A percentile compares a stretch with the other conserved stretches of the same genome.
These are phyloP conservation scores for Tenebrio molitor DNA, from an alignment of 1,140 invertebrate genomes.

Conservation along the genomic window DNA sequence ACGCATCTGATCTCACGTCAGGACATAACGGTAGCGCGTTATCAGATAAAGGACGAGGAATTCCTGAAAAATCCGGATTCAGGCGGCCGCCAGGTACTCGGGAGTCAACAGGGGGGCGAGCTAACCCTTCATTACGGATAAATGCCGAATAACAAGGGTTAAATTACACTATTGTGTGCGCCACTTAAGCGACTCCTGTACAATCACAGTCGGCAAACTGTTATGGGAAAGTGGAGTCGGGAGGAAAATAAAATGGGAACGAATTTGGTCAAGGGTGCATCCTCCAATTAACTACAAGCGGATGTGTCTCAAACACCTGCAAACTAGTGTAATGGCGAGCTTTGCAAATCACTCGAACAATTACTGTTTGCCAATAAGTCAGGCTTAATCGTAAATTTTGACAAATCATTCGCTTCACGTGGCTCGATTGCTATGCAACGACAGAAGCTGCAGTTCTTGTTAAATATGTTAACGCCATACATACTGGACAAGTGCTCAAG, in stretches of 20 bases:
- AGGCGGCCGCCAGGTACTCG: background rate
- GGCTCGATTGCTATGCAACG: background rate
- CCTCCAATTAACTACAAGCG: background rate
- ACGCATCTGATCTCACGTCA: constrained; percentile 46
- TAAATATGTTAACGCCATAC: constrained; percentile 5
- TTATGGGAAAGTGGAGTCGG: constrained; percentile 52
- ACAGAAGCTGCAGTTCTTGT: background rate
- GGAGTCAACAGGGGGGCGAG: constrained; percentile 37
- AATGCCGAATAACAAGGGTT: constrained; percentile 59
- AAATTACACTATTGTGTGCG: constrained; percentile 58
- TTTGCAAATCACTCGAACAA: constrained; percentile 15
- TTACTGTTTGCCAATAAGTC: background rate
- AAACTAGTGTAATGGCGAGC: background rate
- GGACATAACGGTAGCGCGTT: constrained; percentile 58
- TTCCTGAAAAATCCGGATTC: constrained; percentile 19
- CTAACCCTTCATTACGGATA: constrained; percentile 56
- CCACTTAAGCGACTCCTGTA: constrained; percentile 49
- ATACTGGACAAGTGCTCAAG: background rate
- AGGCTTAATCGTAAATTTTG: constrained; percentile 1
- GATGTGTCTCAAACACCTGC: background rate
- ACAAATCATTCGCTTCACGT: constrained; percentile 5
- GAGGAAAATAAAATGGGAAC: background rate
- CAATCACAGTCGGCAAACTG: constrained; percentile 46
- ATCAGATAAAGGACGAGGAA: constrained; percentile 40
- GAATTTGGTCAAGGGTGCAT: constrained; percentile 14